Percentiles rank a stretch among this genome's conserved stretches.
Conservation (phyloP, 2,797 vertebrate species). For the Coranthus polyacanthus region DNA sequence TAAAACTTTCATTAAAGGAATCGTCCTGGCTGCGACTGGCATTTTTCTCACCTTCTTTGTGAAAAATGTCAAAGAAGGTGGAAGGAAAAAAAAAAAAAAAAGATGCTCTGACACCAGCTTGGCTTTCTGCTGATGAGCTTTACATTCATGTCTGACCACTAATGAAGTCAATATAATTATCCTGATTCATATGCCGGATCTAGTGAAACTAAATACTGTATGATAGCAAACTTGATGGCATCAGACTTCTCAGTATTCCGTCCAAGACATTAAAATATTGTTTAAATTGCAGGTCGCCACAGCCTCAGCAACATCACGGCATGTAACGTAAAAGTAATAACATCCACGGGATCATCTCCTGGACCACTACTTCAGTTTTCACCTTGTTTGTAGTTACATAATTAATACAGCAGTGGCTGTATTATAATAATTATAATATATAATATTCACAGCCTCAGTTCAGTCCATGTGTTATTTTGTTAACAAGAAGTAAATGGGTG, state of each 20-base stretch:
- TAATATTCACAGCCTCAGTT: not conserved
- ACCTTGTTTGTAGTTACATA: not conserved
- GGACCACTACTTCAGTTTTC: constrained; percentile 27
- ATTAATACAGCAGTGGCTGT: constrained; percentile 1
- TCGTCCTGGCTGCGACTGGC: not conserved
- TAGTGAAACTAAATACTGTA: not conserved
- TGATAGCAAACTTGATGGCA: too few species aligned
- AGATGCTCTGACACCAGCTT: not conserved
- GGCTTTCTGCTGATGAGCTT: not conserved
- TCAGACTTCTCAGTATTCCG: too few species aligned
- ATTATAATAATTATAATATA: too few species aligned
- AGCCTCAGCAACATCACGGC: constrained; percentile 6
- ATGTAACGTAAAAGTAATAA: constrained; percentile 6
- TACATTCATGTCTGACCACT: not conserved
- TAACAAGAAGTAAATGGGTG: constrained; percentile 1
- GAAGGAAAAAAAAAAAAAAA: not conserved
- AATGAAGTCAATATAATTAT: not conserved
- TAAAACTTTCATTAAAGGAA: not conserved
- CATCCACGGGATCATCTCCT: constrained; percentile 46
- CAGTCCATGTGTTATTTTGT: not conserved
- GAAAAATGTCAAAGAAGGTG: not conserved
- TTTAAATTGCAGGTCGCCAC: too few species aligned
- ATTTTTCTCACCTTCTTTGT: not conserved
- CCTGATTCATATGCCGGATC: not conserved
- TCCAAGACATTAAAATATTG: too few species aligned